Percentiles rank a stretch among this genome's conserved stretches.
These are phyloP conservation scores for Drosophila barbarae DNA, from an alignment of 2,888 invertebrate genomes.

Conservation along the genomic window DNA sequence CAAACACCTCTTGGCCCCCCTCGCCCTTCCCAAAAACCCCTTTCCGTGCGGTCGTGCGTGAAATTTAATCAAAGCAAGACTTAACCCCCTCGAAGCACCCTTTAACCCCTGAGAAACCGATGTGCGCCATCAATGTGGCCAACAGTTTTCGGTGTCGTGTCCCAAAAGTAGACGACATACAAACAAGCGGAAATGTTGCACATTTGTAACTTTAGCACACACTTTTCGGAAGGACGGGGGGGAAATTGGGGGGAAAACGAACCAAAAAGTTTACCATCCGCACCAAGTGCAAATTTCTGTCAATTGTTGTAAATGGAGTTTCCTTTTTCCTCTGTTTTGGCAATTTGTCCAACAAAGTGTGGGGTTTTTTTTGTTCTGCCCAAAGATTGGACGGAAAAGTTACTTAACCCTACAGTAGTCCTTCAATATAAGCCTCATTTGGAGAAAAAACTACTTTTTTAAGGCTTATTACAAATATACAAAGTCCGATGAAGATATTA, in stretches of 20 bases:
- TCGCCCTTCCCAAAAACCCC: conserved; percentile 14
- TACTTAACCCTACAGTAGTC: conserved; percentile 3
- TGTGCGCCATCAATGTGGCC: conserved; percentile 60
- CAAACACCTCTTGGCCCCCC: conserved; percentile 11
- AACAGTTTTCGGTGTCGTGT: conserved; percentile 70
- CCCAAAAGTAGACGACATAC: conserved; percentile 61
- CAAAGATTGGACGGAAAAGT: conserved; percentile 3
- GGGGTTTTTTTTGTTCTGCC: neutral
- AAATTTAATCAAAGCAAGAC: conserved; percentile 70
- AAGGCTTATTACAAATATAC: too few species aligned
- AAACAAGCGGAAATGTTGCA: conserved; percentile 65
- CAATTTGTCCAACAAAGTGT: conserved; percentile 31
- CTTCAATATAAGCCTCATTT: too few species aligned
- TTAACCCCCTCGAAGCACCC: conserved; percentile 20
- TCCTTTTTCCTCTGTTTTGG: conserved; percentile 46
- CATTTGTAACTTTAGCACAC: conserved; percentile 65
- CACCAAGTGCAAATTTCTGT: conserved; percentile 68
- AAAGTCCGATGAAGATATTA: neutral
- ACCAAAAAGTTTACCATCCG: conserved; percentile 55
- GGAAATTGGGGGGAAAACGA: conserved; percentile 1
- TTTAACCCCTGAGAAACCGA: conserved; percentile 27
- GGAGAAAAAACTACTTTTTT: neutral
- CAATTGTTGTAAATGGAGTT: conserved; percentile 67
- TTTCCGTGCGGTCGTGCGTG: conserved; percentile 64
- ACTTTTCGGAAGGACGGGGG: conserved; percentile 14